phyloP scores from a whole-genome alignment of 2,888 invertebrate species.

The Agrotis clavis region DNA sequence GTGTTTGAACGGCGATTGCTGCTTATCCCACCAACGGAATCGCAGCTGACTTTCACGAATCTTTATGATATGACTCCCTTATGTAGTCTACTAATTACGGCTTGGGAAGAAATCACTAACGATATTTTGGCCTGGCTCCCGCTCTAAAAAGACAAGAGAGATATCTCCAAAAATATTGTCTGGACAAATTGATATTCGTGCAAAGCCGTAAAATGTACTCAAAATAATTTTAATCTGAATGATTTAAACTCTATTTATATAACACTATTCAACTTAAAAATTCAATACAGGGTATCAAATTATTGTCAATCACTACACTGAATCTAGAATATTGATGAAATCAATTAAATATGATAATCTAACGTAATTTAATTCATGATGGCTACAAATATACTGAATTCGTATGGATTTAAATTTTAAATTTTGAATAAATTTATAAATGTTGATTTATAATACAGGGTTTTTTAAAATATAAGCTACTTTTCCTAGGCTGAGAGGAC shows the following conservation, averaged over 20 bases:
- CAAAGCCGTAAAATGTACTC: not conserved
- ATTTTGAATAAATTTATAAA: not conserved
- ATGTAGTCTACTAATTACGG: too few relatives aligned
- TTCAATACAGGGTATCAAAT: not conserved
- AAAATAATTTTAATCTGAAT: not conserved
- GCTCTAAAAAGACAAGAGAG: too few relatives aligned
- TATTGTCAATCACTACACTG: not conserved
- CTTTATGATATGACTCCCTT: too few relatives aligned
- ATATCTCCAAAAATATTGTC: too few relatives aligned
- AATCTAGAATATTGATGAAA: slow-evolving; percentile 31
- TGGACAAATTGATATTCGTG: too few relatives aligned
- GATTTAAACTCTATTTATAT: not conserved
- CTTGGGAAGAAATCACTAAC: too few relatives aligned
- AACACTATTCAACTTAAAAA: not conserved
- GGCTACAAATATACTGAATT: slow-evolving; percentile 34
- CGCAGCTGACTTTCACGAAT: too few relatives aligned
- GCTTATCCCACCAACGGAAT: too few relatives aligned
- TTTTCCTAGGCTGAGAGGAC: too few relatives aligned
- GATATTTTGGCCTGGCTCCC: too few relatives aligned
- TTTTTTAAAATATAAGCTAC: too few relatives aligned
- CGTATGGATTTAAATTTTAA: not conserved
- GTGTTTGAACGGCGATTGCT: too few relatives aligned
- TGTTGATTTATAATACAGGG: not conserved
- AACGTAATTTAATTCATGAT: slow-evolving; percentile 21
- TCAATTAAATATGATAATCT: slow-evolving; percentile 34